A percentile compares a stretch with the other conserved stretches of the same genome.
Evolutionary conservation across 2,113 vertebrate genomes (phyloP).

Genomic region (Syngnathus floridae): DNA sequence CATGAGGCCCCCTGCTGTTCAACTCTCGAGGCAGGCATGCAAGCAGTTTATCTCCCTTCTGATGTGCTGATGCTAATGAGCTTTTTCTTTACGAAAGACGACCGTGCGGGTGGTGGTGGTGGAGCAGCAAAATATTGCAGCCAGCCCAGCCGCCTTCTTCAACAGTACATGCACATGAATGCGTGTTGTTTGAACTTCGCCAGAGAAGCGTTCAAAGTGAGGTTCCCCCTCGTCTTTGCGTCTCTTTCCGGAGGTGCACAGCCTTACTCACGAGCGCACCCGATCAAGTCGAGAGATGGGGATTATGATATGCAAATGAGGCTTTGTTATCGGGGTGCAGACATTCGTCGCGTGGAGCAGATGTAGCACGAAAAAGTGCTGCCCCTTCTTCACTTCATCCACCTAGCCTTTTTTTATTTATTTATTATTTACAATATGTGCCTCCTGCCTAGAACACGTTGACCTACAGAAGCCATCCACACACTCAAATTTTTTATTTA

Average conservation of each 20-base stretch:
- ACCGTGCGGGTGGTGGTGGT: constrained; percentile 30
- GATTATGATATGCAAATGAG: constrained; percentile 70
- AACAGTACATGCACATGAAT: constrained; percentile 52
- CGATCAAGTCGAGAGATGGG: constrained; percentile 61
- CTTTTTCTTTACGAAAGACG: constrained; percentile 47
- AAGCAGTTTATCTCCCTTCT: constrained; percentile 46
- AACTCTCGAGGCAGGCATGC: constrained; percentile 49
- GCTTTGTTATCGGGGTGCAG: constrained; percentile 62
- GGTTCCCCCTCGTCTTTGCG: constrained; percentile 23
- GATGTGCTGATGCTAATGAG: constrained; percentile 55
- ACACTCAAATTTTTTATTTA: constrained; percentile 28
- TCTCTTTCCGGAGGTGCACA: constrained; percentile 46
- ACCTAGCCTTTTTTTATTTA: constrained; percentile 11
- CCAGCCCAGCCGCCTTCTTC: no score
- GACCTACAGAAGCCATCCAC: background rate
- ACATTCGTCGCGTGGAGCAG: constrained; percentile 54
- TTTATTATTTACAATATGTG: background rate
- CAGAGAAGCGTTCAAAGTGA: constrained; percentile 62
- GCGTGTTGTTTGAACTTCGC: constrained; percentile 67
- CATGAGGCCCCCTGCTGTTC: constrained; percentile 55
- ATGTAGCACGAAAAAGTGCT: constrained; percentile 60
- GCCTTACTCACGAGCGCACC: constrained; percentile 54
- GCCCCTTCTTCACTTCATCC: constrained; percentile 11
- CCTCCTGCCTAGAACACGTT: constrained; percentile 30
- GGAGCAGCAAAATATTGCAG: no score